Percentiles rank a stretch among this genome's conserved stretches.
These are phyloP conservation scores for Stenchaetothrips biformis DNA, from an alignment of 2,888 invertebrate genomes.

Conservation along the genomic window DNA sequence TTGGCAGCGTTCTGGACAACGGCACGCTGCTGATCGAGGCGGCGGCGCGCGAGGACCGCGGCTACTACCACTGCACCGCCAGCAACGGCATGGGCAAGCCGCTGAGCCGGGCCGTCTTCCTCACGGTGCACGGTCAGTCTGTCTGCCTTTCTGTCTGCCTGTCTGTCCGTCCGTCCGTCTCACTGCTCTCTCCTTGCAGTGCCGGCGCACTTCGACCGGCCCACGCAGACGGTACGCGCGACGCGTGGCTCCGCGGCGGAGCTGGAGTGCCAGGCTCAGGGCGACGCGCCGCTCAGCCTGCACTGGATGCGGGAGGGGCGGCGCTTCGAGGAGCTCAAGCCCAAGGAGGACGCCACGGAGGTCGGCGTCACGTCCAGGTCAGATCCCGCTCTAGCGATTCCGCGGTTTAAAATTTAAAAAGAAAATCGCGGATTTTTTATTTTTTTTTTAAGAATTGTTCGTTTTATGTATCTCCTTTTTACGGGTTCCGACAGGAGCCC, in stretches of 20 bases:
- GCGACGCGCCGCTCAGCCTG: constrained; percentile 10
- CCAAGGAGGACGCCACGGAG: constrained; percentile 17
- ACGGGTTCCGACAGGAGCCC: too few species aligned
- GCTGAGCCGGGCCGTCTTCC: neutral
- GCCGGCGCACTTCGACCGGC: constrained; percentile 10
- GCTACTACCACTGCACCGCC: neutral
- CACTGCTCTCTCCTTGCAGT: neutral
- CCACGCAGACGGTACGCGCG: constrained; percentile 4
- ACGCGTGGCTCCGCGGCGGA: neutral
- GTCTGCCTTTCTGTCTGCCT: neutral
- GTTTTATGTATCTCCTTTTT: too few species aligned
- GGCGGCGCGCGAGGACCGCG: neutral
- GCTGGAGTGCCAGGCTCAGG: neutral
- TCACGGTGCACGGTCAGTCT: neutral
- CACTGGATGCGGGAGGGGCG: neutral
- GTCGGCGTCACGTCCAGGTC: constrained; percentile 11
- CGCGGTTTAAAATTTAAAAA: too few species aligned
- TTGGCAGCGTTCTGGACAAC: constrained; percentile 3
- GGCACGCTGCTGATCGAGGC: constrained; percentile 1
- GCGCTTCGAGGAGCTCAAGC: constrained; percentile 13
- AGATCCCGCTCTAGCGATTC: too few species aligned
- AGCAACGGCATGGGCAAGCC: constrained; percentile 17
- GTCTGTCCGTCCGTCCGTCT: too few species aligned
- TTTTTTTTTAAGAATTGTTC: too few species aligned
- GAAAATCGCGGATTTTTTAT: too few species aligned